Base-by-base conservation (phyloP, 2,113 vertebrate species). In the Polyodon spathula region DNA sequence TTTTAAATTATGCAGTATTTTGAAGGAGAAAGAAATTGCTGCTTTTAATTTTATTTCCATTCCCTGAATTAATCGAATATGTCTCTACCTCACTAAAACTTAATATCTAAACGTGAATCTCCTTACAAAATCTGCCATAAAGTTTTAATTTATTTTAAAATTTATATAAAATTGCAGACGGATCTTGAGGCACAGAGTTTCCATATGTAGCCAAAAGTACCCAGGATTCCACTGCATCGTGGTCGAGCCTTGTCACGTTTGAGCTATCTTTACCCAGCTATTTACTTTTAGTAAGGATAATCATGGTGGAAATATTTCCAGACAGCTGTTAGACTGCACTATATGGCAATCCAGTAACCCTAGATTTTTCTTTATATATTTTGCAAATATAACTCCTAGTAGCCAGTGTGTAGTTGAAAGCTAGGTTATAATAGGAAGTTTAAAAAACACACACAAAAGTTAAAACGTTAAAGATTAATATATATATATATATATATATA, bases 201-300 rank as follows among this genome's bases (percentile, higher is more conserved):
- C 80, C 82, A 75, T 82, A 77, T 76, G 81, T 82, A 81, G 81
- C 83, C 81, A 84, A 67, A 82, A 79, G 84, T 78, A 78, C 78
- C 74, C 79, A 71, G 80, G 77, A 77, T 66, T 75, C 70, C 78
- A 84, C 77, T 77, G 85, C 79, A 78, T 87, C 86, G 88, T 82
- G 81, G 80, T 88, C 83, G 81, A 85, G 80, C 86, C 90, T 92
- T 89, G 88, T 92, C 93, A 93, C 89, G 80, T 94, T 93, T 87
- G 86, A 77, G 88, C 93, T 97, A 97, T 97, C 93, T 96, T 97
- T 95, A 95, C 83, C 88, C 92, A 43, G 65, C 64, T 89, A 90
- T 91, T 91, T 92, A 95, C 95, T 96, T 96, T 96, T 95, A 94
- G 95, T 92, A 92, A 88, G 88, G 83, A 85, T 85, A 90, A 94